phyloP scores from a whole-genome alignment of 2,888 invertebrate genomes.

The Trilocha varians region DNA sequence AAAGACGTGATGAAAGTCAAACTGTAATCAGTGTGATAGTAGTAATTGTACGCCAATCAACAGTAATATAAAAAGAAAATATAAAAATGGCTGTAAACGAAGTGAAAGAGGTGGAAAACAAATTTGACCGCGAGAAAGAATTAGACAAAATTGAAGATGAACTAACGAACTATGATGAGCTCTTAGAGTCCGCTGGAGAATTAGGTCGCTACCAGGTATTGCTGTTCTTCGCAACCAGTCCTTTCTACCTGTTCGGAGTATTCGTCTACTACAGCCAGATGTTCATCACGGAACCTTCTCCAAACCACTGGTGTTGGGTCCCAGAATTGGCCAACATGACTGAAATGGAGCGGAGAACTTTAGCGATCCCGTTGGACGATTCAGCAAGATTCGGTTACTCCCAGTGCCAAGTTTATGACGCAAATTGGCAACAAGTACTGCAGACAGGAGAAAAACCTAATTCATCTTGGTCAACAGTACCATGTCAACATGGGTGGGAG shows the following conservation, averaged over 20 bases:
- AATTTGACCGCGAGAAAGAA: neutral
- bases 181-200: constrained; percentile 27
- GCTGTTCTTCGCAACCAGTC: constrained; percentile 24
- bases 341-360: constrained; percentile 18
- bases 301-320: constrained; percentile 31
- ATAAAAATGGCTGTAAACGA: neutral
- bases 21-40: neutral
- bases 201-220: constrained; percentile 25
- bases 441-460: constrained; percentile 23
- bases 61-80: constrained; percentile 1
- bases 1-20: neutral
- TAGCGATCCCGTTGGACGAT: constrained; percentile 23
- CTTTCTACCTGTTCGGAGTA: constrained; percentile 27
- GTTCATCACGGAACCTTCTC: constrained; percentile 27
- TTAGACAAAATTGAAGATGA: neutral
- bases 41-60: neutral
- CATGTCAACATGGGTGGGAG: constrained; percentile 46
- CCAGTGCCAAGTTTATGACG: constrained; percentile 31
- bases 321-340: constrained; percentile 26
- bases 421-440: constrained; percentile 40
- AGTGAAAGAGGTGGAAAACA: neutral
- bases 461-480: constrained; percentile 27
- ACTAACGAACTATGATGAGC: constrained; percentile 23
- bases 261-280: constrained; percentile 25
- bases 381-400: constrained; percentile 35